A percentile compares a stretch with the other conserved stretches of the same genome.
Evolutionary conservation across 2,888 invertebrate species (phyloP).

Genomic region (Ennomos erosarius): DNA sequence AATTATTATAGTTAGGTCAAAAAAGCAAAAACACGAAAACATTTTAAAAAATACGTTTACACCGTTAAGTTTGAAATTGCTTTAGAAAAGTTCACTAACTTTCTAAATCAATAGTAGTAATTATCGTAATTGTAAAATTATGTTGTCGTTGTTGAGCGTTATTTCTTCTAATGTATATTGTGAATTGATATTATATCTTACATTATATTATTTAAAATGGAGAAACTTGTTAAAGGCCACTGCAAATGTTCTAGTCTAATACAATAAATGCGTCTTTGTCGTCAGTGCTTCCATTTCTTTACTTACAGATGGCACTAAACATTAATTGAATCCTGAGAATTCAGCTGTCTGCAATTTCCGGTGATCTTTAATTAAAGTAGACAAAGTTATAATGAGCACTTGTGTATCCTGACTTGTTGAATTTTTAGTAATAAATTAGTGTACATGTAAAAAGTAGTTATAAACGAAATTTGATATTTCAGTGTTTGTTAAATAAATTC

Average conservation of each 20-base stretch:
- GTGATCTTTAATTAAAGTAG: conserved; percentile 48
- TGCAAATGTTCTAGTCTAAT: conserved; percentile 41
- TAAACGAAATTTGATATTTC: conserved; percentile 69
- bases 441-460: conserved; percentile 75
- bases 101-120: no score
- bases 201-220: no score
- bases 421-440: conserved; percentile 54
- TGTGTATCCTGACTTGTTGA: conserved; percentile 71
- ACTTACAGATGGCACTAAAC: conserved; percentile 66
- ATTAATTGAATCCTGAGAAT: conserved; percentile 42
- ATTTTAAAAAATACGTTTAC: no score
- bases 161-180: no score
- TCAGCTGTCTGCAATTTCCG: conserved; percentile 37
- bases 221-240: background rate
- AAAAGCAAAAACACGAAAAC: no score
- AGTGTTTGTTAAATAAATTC: conserved; percentile 70
- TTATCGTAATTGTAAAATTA: no score
- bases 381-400: conserved; percentile 77
- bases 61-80: no score
- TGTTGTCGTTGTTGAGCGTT: no score
- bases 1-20: no score
- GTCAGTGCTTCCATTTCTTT: conserved; percentile 51
- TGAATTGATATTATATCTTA: no score
- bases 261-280: conserved; percentile 37
- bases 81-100: no score